Evolutionary conservation across 2,888 invertebrate genomes (phyloP).

Genomic region (Lasius platythorax): DNA sequence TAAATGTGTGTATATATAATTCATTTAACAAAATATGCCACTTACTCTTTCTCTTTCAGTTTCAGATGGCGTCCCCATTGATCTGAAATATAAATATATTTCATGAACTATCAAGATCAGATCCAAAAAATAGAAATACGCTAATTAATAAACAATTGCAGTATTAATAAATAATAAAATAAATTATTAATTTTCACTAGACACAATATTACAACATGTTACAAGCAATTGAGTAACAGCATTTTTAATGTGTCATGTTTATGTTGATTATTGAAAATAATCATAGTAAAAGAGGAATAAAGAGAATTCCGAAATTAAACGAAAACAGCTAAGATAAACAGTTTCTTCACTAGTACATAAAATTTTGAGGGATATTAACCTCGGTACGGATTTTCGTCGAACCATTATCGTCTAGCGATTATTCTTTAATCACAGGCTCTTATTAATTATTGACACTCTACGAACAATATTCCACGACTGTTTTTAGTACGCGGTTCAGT

Average conservation of each 20-base stretch:
- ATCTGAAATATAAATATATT: slow-evolving; percentile 17
- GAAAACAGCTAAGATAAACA: background rate
- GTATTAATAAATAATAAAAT: slow-evolving; percentile 4
- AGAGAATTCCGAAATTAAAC: background rate
- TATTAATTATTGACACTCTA: background rate
- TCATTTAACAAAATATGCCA: background rate
- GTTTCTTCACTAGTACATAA: background rate
- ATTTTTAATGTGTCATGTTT: background rate
- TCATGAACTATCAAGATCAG: background rate
- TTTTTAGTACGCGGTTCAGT: background rate
- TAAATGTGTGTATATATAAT: background rate
- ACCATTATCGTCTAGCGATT: slow-evolving; percentile 70
- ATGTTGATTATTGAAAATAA: background rate
- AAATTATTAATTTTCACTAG: background rate
- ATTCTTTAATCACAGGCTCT: background rate
- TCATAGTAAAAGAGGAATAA: background rate
- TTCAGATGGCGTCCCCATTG: background rate
- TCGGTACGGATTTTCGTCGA: slow-evolving; percentile 71
- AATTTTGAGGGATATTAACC: slow-evolving; percentile 65
- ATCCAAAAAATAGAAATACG: background rate
- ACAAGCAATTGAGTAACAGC: background rate
- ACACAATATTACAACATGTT: background rate
- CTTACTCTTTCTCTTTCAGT: slow-evolving; percentile 13
- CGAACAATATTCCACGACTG: background rate
- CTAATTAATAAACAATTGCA: background rate